A percentile compares a stretch with the other conserved stretches of the same genome.
Evolutionary conservation across 1,140 invertebrate genomes (phyloP).

Genomic region (Sesamia nonagrioides): DNA sequence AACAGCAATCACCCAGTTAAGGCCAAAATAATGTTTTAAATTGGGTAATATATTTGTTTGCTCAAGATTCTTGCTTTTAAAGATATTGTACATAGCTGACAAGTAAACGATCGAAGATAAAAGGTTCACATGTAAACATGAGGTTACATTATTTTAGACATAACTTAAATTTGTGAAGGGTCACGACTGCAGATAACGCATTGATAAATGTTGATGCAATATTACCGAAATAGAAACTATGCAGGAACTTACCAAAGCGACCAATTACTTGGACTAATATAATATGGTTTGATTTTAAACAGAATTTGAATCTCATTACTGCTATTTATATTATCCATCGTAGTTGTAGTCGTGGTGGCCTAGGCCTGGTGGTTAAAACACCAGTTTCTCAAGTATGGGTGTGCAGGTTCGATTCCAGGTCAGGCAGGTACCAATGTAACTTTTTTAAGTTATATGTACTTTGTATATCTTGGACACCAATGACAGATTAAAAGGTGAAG

Average conservation of each 20-base stretch:
- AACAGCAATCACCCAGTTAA: not conserved
- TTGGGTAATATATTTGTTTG: not conserved
- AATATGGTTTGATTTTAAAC: conserved; percentile 7
- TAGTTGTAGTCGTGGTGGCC: too few species aligned
- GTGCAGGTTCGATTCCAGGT: too few species aligned
- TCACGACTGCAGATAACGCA: conserved; percentile 55
- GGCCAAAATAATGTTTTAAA: not conserved
- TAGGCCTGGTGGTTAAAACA: too few species aligned
- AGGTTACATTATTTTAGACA: conserved; percentile 14
- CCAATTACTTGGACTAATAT: conserved; percentile 23
- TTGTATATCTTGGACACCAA: too few species aligned
- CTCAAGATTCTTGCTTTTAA: not conserved
- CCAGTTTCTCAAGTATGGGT: too few species aligned
- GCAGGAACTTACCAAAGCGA: conserved; percentile 14
- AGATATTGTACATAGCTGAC: not conserved
- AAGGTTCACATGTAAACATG: conserved; percentile 30
- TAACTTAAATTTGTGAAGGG: conserved; percentile 51
- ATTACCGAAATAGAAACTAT: conserved; percentile 48
- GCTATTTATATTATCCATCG: too few species aligned
- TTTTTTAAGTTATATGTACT: too few species aligned
- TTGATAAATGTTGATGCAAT: conserved; percentile 49
- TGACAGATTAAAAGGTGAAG: too few species aligned
- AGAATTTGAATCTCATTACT: conserved; percentile 33
- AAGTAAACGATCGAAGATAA: conserved; percentile 14
- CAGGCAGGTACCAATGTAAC: too few species aligned